Percentiles rank a stretch among this genome's conserved stretches.
These are phyloP conservation scores for Carlito syrichta DNA, from an alignment of 2,113 vertebrate species.

Conservation along the genomic window DNA sequence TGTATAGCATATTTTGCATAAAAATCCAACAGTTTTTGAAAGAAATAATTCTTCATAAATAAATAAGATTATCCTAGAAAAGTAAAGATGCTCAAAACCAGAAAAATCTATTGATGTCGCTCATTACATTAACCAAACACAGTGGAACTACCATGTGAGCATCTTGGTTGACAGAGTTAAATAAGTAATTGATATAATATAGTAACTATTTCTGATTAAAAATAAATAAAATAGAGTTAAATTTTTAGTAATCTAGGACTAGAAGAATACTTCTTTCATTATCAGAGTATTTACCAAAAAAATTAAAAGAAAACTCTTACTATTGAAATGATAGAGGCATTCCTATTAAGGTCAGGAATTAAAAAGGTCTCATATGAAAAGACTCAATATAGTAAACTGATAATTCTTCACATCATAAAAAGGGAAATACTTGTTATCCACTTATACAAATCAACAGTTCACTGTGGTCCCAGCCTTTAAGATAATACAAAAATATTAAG, in stretches of 20 bases:
- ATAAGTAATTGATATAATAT: not conserved
- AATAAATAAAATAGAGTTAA: not conserved
- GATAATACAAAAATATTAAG: not conserved
- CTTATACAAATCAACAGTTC: not conserved
- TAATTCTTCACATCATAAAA: no score
- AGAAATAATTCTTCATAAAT: not conserved
- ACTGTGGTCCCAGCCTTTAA: not conserved
- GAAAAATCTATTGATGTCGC: not conserved
- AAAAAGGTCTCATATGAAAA: slow-evolving; percentile 20
- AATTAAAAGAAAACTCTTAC: not conserved
- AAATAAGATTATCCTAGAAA: slow-evolving; percentile 1
- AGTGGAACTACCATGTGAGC: not conserved
- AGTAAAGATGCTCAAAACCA: not conserved
- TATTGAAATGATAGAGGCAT: not conserved
- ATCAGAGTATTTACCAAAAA: not conserved
- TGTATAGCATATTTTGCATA: not conserved
- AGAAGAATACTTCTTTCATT: not conserved
- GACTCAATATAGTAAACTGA: not conserved
- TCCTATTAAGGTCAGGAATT: not conserved
- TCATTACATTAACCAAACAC: not conserved
- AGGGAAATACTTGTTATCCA: not conserved
- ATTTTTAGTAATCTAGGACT: not conserved
- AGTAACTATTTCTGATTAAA: not conserved
- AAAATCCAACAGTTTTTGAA: not conserved
- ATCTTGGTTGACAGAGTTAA: not conserved